Percentiles rank a stretch among this genome's conserved stretches.
These are phyloP conservation scores for Sebastes diaconus DNA, from an alignment of 2,797 vertebrate species.

Conservation along the genomic window DNA sequence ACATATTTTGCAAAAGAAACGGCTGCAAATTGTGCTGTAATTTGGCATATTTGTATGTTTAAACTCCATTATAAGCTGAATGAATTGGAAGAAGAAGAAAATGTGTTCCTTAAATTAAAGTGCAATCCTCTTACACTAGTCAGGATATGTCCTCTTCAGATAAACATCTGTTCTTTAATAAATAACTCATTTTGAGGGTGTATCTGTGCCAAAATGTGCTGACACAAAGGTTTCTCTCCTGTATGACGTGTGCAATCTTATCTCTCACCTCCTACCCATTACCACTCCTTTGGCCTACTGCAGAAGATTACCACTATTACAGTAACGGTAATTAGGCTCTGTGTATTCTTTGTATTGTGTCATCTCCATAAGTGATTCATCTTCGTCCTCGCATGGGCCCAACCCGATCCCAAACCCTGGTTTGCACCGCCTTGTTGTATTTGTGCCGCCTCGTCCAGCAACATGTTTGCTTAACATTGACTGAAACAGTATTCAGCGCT, in stretches of 20 bases:
- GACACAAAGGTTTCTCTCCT: slow-evolving; percentile 52
- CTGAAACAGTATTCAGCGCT: background rate
- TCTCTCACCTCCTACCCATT: slow-evolving; percentile 58
- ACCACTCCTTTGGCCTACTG: slow-evolving; percentile 81
- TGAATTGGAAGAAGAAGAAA: background rate
- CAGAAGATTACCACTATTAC: slow-evolving; percentile 99
- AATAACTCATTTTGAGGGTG: background rate
- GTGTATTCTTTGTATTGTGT: slow-evolving; percentile 72
- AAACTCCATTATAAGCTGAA: background rate
- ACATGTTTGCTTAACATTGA: slow-evolving; percentile 39
- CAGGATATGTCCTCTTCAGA: background rate
- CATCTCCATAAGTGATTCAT: slow-evolving; percentile 60
- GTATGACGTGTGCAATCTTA: slow-evolving; percentile 72
- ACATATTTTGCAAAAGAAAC: background rate
- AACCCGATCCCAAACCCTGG: background rate
- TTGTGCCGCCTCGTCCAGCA: slow-evolving; percentile 16
- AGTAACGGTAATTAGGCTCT: slow-evolving; percentile 94
- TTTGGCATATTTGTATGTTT: background rate
- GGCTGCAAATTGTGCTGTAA: background rate
- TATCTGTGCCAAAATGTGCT: slow-evolving; percentile 46
- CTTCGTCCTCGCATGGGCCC: slow-evolving; percentile 70
- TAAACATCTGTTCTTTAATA: background rate
- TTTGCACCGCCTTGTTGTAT: slow-evolving; percentile 25
- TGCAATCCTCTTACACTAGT: background rate
- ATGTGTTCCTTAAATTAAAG: background rate